These are phyloP conservation scores for Rhinella marina DNA, from an alignment of 2,797 vertebrate species.

Conservation along the genomic window DNA sequence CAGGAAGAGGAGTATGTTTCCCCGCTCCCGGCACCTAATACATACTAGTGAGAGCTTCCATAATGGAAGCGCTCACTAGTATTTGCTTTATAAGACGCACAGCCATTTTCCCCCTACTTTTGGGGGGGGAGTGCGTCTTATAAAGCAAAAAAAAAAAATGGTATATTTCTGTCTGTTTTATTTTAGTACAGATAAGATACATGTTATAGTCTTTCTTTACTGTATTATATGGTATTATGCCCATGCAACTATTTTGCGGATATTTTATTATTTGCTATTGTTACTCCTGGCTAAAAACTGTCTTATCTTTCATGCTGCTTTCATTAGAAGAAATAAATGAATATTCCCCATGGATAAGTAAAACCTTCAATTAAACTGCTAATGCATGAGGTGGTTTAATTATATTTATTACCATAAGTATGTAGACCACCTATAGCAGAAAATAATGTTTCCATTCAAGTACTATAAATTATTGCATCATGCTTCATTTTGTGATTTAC, in stretches of 20 bases:
- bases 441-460: conserved; percentile 1
- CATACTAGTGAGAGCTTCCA: too few relatives aligned
- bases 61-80: too few relatives aligned
- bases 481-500: background rate
- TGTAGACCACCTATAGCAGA: conserved; percentile 5
- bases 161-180: too few relatives aligned
- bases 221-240: background rate
- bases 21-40: too few relatives aligned
- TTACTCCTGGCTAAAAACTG: background rate
- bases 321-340: background rate
- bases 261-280: background rate
- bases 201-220: background rate
- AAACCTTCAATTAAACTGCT: conserved; percentile 34
- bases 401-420: conserved; percentile 10
- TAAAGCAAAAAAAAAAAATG: too few relatives aligned
- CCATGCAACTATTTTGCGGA: background rate
- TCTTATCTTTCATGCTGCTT: conserved; percentile 19
- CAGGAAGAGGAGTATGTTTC: too few relatives aligned
- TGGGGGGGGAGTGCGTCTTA: too few relatives aligned
- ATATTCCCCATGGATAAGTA: conserved; percentile 32
- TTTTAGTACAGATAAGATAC: background rate
- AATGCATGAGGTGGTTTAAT: conserved; percentile 34
- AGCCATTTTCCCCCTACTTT: too few relatives aligned
- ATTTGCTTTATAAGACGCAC: too few relatives aligned
- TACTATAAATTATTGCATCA: background rate